Evolutionary conservation across 2,797 vertebrate genomes (phyloP).

Genomic region (Pipistrellus nathusii): DNA sequence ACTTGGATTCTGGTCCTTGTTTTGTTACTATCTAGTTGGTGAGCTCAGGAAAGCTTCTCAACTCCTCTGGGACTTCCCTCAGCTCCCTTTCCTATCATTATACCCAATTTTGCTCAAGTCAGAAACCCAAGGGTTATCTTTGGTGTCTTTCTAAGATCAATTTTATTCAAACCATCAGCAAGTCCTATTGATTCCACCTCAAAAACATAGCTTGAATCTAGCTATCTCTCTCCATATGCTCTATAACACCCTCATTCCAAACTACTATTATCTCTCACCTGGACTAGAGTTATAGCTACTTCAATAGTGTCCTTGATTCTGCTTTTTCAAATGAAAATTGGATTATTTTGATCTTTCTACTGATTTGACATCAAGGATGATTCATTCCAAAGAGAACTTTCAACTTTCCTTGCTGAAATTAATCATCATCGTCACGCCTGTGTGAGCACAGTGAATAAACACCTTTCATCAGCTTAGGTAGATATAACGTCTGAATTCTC

Average conservation of each 20-base stretch:
- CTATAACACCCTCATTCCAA: not conserved
- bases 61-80: not conserved
- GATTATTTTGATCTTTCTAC: not conserved
- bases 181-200: not conserved
- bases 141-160: not conserved
- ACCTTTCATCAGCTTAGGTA: not conserved
- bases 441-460: not conserved
- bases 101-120: not conserved
- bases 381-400: not conserved
- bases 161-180: not conserved
- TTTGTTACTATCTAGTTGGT: not conserved
- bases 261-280: not conserved
- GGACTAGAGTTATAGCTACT: not conserved
- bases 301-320: not conserved
- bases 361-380: not conserved
- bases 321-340: constrained; percentile 17
- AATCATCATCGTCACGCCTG: not conserved
- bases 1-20: not conserved
- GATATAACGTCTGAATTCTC: not conserved
- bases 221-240: not conserved
- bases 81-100: not conserved
- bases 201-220: not conserved
- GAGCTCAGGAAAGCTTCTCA: not conserved
- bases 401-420: not conserved
- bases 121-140: not conserved